Evolutionary conservation across 37 sponge, comb jelly and placozoan genomes (phyloP), one percentile per base, ranked within the genome.

Genomic region (Halichondria panicea): DNA sequence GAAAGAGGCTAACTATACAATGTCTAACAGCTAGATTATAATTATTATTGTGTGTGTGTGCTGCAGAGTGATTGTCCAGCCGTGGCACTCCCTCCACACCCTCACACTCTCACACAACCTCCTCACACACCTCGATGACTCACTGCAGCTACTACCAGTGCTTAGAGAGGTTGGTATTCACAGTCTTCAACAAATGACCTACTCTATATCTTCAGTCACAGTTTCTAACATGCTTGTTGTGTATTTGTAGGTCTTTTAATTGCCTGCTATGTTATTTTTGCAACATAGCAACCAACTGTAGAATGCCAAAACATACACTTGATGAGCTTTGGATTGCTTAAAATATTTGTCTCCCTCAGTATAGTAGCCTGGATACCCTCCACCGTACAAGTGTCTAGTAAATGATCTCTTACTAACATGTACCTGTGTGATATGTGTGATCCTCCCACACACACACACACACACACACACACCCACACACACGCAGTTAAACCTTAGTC

Each of bases 51-150:
- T n/a, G n/a, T n/a, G n/a, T n/a, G n/a, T n/a, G n/a, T n/a, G n/a
- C n/a, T 21, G 25, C 36, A 87, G 89, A 75, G 70, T 88, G 18
- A 79, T 92, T 57, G 78, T 92, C 18, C 93, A 87, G 42, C 88
- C 93, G 1, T 92, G 93, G 93, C 74, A 84, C 66, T 45, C n/a
- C 44, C 89, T 92, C 13, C 80, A 67, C 45, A 66, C 58, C 7
- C 78, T 92, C 43, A 77, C 61, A 31, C 77, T 92, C 58, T 72
- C 84, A 24, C 71, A 92, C 61, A 92, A 92, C 58, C 42, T 70
- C 53, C 40, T 92, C 43, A 73, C 85, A 18, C 68, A 77, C 36
- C 37, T 89, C 0, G 84, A 84, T 40, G 76, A 89, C 58, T 79
- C 84, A 7, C 81, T 89, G 63, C 81, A 84, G 48, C 43, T 89